phyloP scores from a whole-genome alignment of 2,113 vertebrate genomes.

The Sminthopsis crassicaudata region DNA sequence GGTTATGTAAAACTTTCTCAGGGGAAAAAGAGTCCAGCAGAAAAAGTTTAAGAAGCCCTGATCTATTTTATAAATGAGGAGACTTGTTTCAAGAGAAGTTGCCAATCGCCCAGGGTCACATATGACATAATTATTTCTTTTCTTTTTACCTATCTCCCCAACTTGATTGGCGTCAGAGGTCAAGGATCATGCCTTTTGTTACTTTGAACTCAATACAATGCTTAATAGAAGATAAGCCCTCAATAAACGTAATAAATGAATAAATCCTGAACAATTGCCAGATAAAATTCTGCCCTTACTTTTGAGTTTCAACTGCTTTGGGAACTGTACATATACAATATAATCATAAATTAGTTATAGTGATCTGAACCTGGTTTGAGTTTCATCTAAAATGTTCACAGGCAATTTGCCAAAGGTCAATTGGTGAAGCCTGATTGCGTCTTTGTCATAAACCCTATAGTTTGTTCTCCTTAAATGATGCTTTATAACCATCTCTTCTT shows the following conservation, averaged over 20 bases:
- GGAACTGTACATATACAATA: conserved; percentile 50
- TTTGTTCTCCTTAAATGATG: conserved; percentile 42
- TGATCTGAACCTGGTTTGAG: conserved; percentile 43
- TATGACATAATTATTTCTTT: neutral
- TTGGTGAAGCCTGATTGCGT: conserved; percentile 69
- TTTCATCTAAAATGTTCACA: conserved; percentile 63
- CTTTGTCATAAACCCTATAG: neutral
- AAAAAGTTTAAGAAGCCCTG: neutral
- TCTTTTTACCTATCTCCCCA: neutral
- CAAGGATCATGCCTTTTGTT: neutral
- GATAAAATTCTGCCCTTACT: conserved; percentile 25
- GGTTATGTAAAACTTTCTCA: too few relatives aligned
- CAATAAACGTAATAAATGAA: conserved; percentile 65
- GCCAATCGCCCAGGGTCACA: neutral
- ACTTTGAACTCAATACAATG: neutral
- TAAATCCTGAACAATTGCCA: neutral
- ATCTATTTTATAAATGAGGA: neutral
- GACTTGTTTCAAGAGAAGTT: neutral
- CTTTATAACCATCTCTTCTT: conserved; percentile 15
- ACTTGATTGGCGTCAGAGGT: neutral
- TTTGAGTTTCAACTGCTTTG: conserved; percentile 30
- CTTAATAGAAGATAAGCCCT: conserved; percentile 49
- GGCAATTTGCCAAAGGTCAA: conserved; percentile 51
- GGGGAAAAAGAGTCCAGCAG: too few relatives aligned
- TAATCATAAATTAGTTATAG: conserved; percentile 64